Percentiles rank a stretch among this genome's conserved stretches.
These are phyloP conservation scores for Avahi laniger DNA, from an alignment of 2,797 vertebrate genomes.

Conservation along the genomic window DNA sequence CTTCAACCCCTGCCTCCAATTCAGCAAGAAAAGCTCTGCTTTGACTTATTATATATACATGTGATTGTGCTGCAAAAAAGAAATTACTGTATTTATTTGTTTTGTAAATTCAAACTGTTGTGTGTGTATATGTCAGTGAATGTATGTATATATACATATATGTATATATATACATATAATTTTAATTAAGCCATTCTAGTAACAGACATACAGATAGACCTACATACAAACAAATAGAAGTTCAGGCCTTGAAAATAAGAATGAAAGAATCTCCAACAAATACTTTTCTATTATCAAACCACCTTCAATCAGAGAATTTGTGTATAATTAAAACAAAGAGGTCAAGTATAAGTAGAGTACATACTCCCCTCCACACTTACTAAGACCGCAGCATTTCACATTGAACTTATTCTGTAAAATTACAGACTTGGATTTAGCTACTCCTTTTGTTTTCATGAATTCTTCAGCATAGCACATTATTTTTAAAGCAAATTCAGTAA, in stretches of 20 bases:
- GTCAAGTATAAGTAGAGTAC: neutral
- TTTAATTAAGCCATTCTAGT: neutral
- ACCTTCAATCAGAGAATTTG: neutral
- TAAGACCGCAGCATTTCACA: conserved; percentile 41
- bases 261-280: neutral
- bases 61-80: neutral
- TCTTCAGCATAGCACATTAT: neutral
- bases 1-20: neutral
- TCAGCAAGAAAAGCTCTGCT: neutral
- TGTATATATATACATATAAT: neutral
- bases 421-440: conserved; percentile 18
- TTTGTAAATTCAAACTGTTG: neutral
- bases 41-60: neutral
- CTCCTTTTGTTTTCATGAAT: conserved; percentile 35
- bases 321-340: neutral
- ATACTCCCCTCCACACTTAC: neutral
- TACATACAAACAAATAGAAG: neutral
- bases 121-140: neutral
- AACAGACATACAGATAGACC: neutral
- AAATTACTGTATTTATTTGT: neutral
- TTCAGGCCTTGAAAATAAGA: neutral
- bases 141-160: neutral
- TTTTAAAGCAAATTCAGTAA: conserved; percentile 23
- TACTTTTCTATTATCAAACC: neutral
- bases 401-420: conserved; percentile 54